phyloP scores from a whole-genome alignment of 2,888 invertebrate species.

The Actias luna region DNA sequence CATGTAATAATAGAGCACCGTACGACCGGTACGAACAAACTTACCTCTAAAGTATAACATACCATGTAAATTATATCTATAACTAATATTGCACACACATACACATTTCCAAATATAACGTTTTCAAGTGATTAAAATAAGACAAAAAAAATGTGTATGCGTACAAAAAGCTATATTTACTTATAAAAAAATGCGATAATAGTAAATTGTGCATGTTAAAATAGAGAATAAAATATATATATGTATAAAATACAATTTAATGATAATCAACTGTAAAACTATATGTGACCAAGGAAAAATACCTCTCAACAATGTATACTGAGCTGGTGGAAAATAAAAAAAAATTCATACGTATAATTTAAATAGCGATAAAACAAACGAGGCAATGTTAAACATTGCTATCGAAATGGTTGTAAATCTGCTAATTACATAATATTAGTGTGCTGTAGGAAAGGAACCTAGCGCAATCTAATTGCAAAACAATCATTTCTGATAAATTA shows the following conservation, averaged over 20 bases:
- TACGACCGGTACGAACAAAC: constrained; percentile 40
- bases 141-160: constrained; percentile 75
- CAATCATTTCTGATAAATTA: constrained; percentile 34
- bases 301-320: constrained; percentile 61
- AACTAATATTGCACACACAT: constrained; percentile 83
- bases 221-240: constrained; percentile 76
- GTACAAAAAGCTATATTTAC: constrained; percentile 74
- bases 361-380: constrained; percentile 41
- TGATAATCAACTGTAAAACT: constrained; percentile 72
- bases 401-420: constrained; percentile 26
- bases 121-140: constrained; percentile 55
- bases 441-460: constrained; percentile 53
- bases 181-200: constrained; percentile 73
- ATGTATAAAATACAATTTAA: constrained; percentile 73
- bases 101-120: constrained; percentile 73
- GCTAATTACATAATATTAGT: constrained; percentile 18
- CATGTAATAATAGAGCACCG: constrained; percentile 38
- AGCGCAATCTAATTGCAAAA: constrained; percentile 79
- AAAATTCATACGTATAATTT: constrained; percentile 23
- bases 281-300: constrained; percentile 61
- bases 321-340: constrained; percentile 45
- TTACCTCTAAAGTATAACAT: constrained; percentile 60
- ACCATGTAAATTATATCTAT: constrained; percentile 60
- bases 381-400: constrained; percentile 73
- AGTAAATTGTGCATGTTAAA: constrained; percentile 77